These are phyloP conservation scores for Tachina grossa DNA, from an alignment of 2,888 invertebrate species.

Conservation along the genomic window DNA sequence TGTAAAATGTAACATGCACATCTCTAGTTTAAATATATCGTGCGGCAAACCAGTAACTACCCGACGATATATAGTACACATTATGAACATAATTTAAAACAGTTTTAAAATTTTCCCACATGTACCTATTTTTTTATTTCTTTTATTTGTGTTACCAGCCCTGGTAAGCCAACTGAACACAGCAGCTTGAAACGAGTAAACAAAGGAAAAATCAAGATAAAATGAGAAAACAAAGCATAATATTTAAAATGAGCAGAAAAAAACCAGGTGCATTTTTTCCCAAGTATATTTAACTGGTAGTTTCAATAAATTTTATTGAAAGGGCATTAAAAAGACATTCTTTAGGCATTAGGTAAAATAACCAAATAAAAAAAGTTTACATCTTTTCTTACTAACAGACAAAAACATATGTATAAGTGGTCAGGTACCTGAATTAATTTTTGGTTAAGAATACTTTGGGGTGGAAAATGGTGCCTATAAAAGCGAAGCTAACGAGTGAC, in stretches of 20 bases:
- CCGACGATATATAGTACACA: too few relatives aligned
- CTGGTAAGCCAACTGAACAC: slow-evolving; percentile 45
- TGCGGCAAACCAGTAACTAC: too few relatives aligned
- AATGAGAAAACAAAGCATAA: slow-evolving; percentile 34
- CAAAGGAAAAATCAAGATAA: slow-evolving; percentile 18
- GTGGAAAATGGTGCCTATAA: slow-evolving; percentile 56
- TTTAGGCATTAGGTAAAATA: slow-evolving; percentile 4
- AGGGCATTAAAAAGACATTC: neutral
- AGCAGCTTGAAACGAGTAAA: slow-evolving; percentile 15
- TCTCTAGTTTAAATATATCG: too few relatives aligned
- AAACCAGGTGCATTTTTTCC: slow-evolving; percentile 42
- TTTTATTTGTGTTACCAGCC: slow-evolving; percentile 13
- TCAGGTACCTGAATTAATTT: slow-evolving; percentile 49
- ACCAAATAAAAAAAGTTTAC: neutral
- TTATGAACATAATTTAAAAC: neutral
- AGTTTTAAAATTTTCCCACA: neutral
- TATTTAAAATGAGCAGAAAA: neutral
- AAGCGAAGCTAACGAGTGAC: slow-evolving; percentile 18
- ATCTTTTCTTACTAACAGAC: neutral
- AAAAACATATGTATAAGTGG: neutral
- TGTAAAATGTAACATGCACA: too few relatives aligned
- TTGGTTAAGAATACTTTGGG: slow-evolving; percentile 67
- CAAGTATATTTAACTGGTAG: neutral
- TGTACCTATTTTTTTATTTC: neutral
- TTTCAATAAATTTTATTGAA: neutral